phyloP scores from a whole-genome alignment of 2,113 vertebrate genomes.

The Menura novaehollandiae region DNA sequence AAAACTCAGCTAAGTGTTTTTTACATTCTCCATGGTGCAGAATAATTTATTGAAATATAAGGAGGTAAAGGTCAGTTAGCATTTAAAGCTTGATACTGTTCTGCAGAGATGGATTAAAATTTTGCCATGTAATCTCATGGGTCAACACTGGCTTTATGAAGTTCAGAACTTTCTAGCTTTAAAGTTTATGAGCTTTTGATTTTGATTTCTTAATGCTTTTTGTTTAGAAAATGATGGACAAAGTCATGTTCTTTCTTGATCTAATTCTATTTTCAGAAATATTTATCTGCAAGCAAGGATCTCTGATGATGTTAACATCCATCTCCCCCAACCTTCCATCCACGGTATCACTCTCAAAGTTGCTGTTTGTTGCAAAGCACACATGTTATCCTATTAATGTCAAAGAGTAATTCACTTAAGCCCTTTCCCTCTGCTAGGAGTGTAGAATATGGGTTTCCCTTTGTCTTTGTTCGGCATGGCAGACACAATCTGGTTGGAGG shows the following conservation, averaged over 20 bases:
- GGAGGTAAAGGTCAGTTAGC: not conserved
- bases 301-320: not conserved
- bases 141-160: not conserved
- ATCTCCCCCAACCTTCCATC: not conserved
- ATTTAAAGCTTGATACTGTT: not conserved
- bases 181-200: not conserved
- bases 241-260: not conserved
- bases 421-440: not conserved
- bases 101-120: not conserved
- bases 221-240: not conserved
- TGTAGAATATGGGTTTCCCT: not conserved
- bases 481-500: conserved; percentile 7
- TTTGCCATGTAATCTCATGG: not conserved
- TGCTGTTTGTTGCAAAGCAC: not conserved
- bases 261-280: not conserved
- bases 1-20: not conserved
- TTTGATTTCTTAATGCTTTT: not conserved
- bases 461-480: conserved; percentile 32
- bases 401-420: conserved; percentile 57
- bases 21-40: not conserved
- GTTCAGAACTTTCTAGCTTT: not conserved
- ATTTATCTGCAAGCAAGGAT: not conserved
- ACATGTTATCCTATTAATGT: conserved; percentile 26
- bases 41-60: not conserved
- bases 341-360: not conserved